phyloP scores from a whole-genome alignment of 2,113 vertebrate species.

The Coptodon bakossiorum region DNA sequence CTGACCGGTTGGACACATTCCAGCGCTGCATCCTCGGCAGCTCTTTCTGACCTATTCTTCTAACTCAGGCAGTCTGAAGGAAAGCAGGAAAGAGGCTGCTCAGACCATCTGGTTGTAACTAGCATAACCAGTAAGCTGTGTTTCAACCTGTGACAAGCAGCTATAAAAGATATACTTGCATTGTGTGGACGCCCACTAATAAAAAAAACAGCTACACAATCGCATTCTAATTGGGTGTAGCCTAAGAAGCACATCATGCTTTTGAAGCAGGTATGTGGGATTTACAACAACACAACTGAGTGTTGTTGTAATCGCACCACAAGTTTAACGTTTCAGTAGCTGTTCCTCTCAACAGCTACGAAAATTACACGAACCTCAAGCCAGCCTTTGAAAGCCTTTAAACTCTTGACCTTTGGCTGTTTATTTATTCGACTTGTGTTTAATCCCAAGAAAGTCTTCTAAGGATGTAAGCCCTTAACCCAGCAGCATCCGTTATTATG shows the following conservation, averaged over 20 bases:
- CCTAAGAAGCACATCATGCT: background rate
- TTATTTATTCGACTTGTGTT: constrained; percentile 19
- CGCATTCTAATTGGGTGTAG: background rate
- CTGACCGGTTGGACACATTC: constrained; percentile 16
- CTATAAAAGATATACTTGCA: constrained; percentile 7
- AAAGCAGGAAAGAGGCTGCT: background rate
- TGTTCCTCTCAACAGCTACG: background rate
- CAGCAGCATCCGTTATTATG: background rate
- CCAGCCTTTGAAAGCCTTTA: background rate
- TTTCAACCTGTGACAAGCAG: constrained; percentile 1
- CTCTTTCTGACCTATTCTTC: background rate
- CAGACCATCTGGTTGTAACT: background rate
- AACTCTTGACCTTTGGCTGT: constrained; percentile 31
- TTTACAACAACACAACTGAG: background rate
- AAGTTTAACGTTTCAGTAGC: background rate
- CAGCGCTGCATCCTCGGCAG: background rate
- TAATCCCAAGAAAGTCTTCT: constrained; percentile 35
- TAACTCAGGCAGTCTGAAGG: background rate
- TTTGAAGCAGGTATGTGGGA: background rate
- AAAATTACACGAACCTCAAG: background rate
- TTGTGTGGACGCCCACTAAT: background rate
- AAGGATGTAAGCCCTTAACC: constrained; percentile 17
- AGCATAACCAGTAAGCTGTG: background rate
- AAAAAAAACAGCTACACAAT: background rate
- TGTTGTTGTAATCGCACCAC: background rate